Evolutionary conservation across 2,797 vertebrate species (phyloP), one percentile per base, ranked within the genome.

Genomic region (Pseudochromis fuscus): DNA sequence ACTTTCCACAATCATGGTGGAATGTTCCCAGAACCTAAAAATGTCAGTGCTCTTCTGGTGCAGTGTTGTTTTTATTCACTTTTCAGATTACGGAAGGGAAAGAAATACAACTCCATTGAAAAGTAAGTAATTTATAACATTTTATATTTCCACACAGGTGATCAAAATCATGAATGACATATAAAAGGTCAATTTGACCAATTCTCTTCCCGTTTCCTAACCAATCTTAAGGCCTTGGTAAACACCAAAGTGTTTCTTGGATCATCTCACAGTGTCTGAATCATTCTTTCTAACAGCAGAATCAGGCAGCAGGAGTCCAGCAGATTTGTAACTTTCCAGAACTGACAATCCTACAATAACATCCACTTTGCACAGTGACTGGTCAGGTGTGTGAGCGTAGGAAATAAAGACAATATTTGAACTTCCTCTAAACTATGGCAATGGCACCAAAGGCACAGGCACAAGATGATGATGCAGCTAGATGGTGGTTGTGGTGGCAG

Each of bases 1-100:
- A 80, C 57, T 77, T 83, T 79, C 51, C 74, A 67, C 27, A 74
- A 63, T 74, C 55, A 49, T 31, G 33, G 31, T 19, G 3, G 10
- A 64, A 44, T 61, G 59, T 75, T 77, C 55, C 63, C 60, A 44
- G 61, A 49, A 67, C 21, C 31, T 51, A 25, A 31, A 62, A 69
- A 56, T 40, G 21, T 42, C 62, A 25, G 42, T 40, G 44, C 24
- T 45, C 25, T 51, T 30, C 33, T 73, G 28, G 46, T 21, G 7
- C 19, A 31, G 50, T 7, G 13, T 40, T 61, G 12, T 44, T 58
- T 71, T 67, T 46, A 4, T 37, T 31, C 6, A 50, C 35, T 33
- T 3, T 4, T 46, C 12, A 48, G 23, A 69, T 25, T 35, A 27
- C 7, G 6, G 15, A 2, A 19, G 7, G 10, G n/a, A 21, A 48